A percentile compares a stretch with the other conserved stretches of the same genome.
phyloP scores from a whole-genome alignment of 2,113 vertebrate species.

The Oncorhynchus nerka region DNA sequence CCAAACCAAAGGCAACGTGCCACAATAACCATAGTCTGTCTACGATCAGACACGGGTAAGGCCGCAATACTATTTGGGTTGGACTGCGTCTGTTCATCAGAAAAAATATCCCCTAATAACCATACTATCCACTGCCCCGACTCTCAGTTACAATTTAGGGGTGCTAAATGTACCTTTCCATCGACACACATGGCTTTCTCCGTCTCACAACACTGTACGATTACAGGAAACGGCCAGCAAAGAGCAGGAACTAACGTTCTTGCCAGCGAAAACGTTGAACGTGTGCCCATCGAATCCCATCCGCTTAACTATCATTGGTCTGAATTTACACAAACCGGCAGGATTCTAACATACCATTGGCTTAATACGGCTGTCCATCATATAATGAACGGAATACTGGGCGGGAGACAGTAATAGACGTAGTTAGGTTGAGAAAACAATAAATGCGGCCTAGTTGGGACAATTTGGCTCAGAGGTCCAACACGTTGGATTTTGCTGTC shows the following conservation, averaged over 20 bases:
- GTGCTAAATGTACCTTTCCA: slow-evolving; percentile 80
- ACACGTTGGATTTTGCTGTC: slow-evolving; percentile 37
- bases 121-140: slow-evolving; percentile 48
- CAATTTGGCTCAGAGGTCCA: slow-evolving; percentile 56
- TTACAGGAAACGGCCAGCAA: slow-evolving; percentile 82
- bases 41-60: slow-evolving; percentile 75
- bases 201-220: slow-evolving; percentile 83
- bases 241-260: slow-evolving; percentile 81
- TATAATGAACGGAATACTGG: slow-evolving; percentile 29
- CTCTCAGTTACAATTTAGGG: slow-evolving; percentile 65
- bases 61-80: slow-evolving; percentile 75
- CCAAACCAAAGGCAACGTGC: slow-evolving; percentile 82
- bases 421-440: slow-evolving; percentile 70
- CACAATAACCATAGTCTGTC: slow-evolving; percentile 76
- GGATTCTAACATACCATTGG: slow-evolving; percentile 51
- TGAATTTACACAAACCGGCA: slow-evolving; percentile 35
- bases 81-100: slow-evolving; percentile 54
- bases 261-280: slow-evolving; percentile 60
- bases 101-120: slow-evolving; percentile 62
- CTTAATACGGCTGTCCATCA: background rate
- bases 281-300: slow-evolving; percentile 37
- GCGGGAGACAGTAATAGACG: slow-evolving; percentile 54
- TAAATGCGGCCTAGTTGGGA: slow-evolving; percentile 74
- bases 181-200: slow-evolving; percentile 85
- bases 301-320: slow-evolving; percentile 58